Evolutionary conservation across 2,797 vertebrate genomes (phyloP).

Genomic region (Diplodus sargus): DNA sequence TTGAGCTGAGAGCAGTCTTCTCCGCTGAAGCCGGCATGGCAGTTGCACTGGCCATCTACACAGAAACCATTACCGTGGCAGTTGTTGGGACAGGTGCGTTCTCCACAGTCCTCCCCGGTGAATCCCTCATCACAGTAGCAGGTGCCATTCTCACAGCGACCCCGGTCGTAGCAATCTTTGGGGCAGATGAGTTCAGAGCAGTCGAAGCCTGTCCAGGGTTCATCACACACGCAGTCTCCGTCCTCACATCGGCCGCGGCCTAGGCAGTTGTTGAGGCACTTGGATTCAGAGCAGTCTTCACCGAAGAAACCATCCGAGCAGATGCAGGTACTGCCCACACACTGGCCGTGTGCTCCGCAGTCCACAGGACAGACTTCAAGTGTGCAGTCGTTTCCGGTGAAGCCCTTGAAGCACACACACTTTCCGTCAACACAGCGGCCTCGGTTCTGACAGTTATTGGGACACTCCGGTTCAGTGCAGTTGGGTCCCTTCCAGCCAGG

Average conservation of each 20-base stretch:
- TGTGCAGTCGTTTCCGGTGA: slow-evolving; percentile 86
- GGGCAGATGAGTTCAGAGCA: slow-evolving; percentile 92
- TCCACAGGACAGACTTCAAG: slow-evolving; percentile 82
- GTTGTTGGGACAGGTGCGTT: slow-evolving; percentile 84
- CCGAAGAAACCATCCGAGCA: slow-evolving; percentile 89
- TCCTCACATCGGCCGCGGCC: slow-evolving; percentile 89
- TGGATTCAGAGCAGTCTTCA: slow-evolving; percentile 85
- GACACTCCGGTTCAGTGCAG: slow-evolving; percentile 89
- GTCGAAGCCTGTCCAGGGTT: slow-evolving; percentile 91
- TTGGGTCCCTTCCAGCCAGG: slow-evolving; percentile 89
- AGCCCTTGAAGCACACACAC: slow-evolving; percentile 92
- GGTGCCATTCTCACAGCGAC: slow-evolving; percentile 92
- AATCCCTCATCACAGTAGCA: slow-evolving; percentile 92
- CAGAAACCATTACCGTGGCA: slow-evolving; percentile 89
- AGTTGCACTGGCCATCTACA: slow-evolving; percentile 88
- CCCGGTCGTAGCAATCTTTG: slow-evolving; percentile 91
- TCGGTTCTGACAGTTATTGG: slow-evolving; percentile 87
- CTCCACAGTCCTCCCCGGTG: slow-evolving; percentile 89
- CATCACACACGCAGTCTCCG: slow-evolving; percentile 87
- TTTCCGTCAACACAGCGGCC: slow-evolving; percentile 89
- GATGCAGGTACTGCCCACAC: slow-evolving; percentile 84
- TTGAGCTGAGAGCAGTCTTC: slow-evolving; percentile 87
- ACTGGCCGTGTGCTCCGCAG: slow-evolving; percentile 87
- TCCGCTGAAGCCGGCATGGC: slow-evolving; percentile 86
- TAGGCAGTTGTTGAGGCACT: slow-evolving; percentile 89